Evolutionary conservation across 2,888 invertebrate genomes (phyloP), one percentile per base, ranked within the genome.

Genomic region (Brenthis ino): DNA sequence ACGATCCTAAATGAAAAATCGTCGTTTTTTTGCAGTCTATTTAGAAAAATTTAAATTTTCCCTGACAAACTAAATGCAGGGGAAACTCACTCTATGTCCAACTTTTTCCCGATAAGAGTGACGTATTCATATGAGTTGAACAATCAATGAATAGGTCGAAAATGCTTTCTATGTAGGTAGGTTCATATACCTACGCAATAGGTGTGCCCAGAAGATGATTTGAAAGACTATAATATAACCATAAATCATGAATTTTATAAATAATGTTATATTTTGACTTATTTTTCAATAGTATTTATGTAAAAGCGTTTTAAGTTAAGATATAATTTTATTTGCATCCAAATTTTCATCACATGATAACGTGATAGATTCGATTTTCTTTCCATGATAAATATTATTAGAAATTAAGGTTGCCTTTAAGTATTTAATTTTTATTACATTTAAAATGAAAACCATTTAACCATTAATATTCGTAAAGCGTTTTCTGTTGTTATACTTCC

Each of bases 91-190:
- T 72, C 64, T 72, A 72, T 86, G 82, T 85, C 85, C 81, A 79
- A 84, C 83, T 79, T 80, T 80, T 78, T 78, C 73, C 79, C 77
- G 89, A 91, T 91, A 91, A 91, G 88, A 89, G 87, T 89, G 85
- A 84, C 87, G 90, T 86, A 88, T 83, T 84, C 79, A 85, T 88
- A 88, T 87, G 88, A 86, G 86, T 86, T 84, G 87, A 88, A 89
- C 89, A 84, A 76, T 80, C 68, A 57, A 60, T 64, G 63, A 64
- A 69, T 69, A 68, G 71, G 66, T 69, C 65, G 69, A 69, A 66
- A 64, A 69, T 58, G 47, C 47, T 58, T 54, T 58, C 55, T 47
- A 58, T 64, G 55, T 68, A 16, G 14, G 55, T 68, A 16, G 14
- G 65, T 57, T 60, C 56, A 20, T 57, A 65, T 67, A 43, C 24